A percentile compares a stretch with the other conserved stretches of the same genome.
Conservation (phyloP, 1,140 invertebrate species). For the Tribolium madens region DNA sequence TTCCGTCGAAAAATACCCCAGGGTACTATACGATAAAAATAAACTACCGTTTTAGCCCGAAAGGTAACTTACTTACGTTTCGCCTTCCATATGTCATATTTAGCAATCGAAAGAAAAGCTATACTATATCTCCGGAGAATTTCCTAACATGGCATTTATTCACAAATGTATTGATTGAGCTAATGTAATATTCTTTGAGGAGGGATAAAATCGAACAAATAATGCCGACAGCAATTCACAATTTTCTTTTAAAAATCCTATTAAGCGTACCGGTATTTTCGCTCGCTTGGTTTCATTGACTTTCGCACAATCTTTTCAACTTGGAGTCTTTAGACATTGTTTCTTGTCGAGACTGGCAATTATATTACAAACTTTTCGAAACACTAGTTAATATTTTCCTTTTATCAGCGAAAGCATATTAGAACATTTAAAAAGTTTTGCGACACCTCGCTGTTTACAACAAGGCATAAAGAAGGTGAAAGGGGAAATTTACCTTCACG, state of each 20-base stretch:
- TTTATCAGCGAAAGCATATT: slow-evolving; percentile 28
- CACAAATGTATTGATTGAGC: slow-evolving; percentile 40
- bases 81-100: slow-evolving; percentile 49
- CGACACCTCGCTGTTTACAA: background rate
- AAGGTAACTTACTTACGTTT: slow-evolving; percentile 48
- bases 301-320: slow-evolving; percentile 33
- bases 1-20: slow-evolving; percentile 45
- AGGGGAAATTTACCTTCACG: no score
- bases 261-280: slow-evolving; percentile 27
- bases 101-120: slow-evolving; percentile 48
- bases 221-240: slow-evolving; percentile 22
- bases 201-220: slow-evolving; percentile 30
- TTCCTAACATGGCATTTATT: slow-evolving; percentile 37
- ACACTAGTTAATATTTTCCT: slow-evolving; percentile 34
- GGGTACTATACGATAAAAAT: slow-evolving; percentile 52
- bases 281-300: slow-evolving; percentile 33
- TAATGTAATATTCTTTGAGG: slow-evolving; percentile 41
- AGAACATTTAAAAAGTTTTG: slow-evolving; percentile 15
- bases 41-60: slow-evolving; percentile 45
- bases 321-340: slow-evolving; percentile 28
- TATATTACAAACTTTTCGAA: slow-evolving; percentile 35
- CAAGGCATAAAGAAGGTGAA: background rate
- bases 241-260: slow-evolving; percentile 38
- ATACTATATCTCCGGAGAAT: slow-evolving; percentile 36
- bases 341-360: slow-evolving; percentile 19